Evolutionary conservation across 2,113 vertebrate genomes (phyloP).

Genomic region (Neolamprologus caudopunctatus): DNA sequence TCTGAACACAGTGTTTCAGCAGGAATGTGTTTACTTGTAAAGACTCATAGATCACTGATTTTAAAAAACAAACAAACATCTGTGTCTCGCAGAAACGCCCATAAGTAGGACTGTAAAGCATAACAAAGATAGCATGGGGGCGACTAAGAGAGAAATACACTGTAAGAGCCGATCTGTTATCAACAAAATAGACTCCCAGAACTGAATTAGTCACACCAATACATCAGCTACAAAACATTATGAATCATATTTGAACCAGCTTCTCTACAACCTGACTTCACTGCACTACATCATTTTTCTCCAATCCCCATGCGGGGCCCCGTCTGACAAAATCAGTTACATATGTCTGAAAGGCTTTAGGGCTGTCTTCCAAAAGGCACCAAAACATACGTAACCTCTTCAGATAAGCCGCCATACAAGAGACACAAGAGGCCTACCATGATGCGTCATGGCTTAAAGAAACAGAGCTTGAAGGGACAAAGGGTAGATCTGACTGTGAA

Average conservation of each 20-base stretch:
- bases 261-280: neutral
- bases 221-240: conserved; percentile 21
- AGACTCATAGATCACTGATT: neutral
- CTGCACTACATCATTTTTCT: neutral
- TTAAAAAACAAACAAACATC: neutral
- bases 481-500: neutral
- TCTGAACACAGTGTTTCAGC: neutral
- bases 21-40: neutral
- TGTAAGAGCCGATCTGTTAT: neutral
- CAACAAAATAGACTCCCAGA: neutral
- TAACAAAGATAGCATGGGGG: neutral
- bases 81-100: neutral
- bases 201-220: conserved; percentile 16
- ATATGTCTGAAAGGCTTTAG: conserved; percentile 51
- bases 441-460: neutral
- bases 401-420: conserved; percentile 25
- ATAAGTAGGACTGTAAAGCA: neutral
- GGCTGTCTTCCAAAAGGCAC: conserved; percentile 22
- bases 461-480: neutral
- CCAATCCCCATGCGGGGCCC: neutral
- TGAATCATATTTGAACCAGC: neutral
- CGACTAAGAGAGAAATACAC: neutral
- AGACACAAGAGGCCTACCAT: neutral
- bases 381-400: conserved; percentile 32
- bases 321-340: conserved; percentile 58